Evolutionary conservation across 2,113 vertebrate species (phyloP).

Genomic region (Sebastes schlegelii): DNA sequence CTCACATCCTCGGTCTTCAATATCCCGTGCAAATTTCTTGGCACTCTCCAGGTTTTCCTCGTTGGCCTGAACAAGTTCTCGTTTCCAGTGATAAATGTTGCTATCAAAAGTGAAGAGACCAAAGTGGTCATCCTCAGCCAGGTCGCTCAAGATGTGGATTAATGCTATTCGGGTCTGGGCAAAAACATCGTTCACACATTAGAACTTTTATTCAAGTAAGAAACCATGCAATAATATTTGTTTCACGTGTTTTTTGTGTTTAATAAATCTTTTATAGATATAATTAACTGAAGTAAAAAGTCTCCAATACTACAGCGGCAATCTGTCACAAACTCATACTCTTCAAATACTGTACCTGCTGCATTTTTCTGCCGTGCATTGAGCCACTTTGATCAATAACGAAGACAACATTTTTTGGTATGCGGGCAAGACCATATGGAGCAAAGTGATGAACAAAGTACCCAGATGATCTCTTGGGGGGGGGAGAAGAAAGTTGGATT

Average conservation of each 20-base stretch:
- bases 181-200: conserved; percentile 11
- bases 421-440: conserved; percentile 84
- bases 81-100: neutral
- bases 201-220: neutral
- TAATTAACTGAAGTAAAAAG: neutral
- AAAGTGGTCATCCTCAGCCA: conserved; percentile 88
- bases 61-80: conserved; percentile 8
- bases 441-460: conserved; percentile 97
- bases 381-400: conserved; percentile 93
- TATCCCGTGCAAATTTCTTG: conserved; percentile 80
- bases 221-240: too few relatives aligned
- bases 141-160: conserved; percentile 89
- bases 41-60: conserved; percentile 84
- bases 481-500: conserved; percentile 5
- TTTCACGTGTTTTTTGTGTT: too few relatives aligned
- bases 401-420: conserved; percentile 93
- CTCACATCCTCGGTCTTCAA: too few relatives aligned
- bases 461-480: conserved; percentile 86
- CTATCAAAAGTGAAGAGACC: conserved; percentile 89
- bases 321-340: neutral
- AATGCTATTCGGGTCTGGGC: conserved; percentile 90
- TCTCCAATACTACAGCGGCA: neutral
- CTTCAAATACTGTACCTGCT: conserved; percentile 84
- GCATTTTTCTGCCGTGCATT: conserved; percentile 89
- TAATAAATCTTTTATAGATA: too few relatives aligned